A percentile compares a stretch with the other conserved stretches of the same genome.
These are phyloP conservation scores for Pseudonaja textilis DNA, from an alignment of 2,113 vertebrate species.

Conservation along the genomic window DNA sequence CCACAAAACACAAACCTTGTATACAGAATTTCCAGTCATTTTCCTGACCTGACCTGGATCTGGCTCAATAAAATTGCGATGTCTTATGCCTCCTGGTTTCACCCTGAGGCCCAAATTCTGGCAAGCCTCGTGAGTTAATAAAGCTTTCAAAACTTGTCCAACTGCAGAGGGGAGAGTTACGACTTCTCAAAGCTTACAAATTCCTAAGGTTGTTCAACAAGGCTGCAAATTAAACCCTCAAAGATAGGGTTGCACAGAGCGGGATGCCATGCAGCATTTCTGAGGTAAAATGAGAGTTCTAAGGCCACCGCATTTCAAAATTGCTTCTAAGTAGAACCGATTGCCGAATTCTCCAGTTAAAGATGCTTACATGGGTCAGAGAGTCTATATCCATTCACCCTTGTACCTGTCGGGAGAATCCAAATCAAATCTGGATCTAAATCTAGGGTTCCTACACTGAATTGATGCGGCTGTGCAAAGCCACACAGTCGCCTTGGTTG, in stretches of 20 bases:
- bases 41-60: neutral
- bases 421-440: neutral
- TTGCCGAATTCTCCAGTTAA: neutral
- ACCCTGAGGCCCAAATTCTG: neutral
- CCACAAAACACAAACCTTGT: neutral
- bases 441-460: neutral
- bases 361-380: neutral
- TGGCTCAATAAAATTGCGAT: neutral
- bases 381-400: too few species aligned
- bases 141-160: neutral
- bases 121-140: neutral
- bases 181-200: neutral
- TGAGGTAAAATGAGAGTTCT: too few species aligned
- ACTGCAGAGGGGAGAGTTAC: neutral
- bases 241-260: neutral
- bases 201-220: neutral
- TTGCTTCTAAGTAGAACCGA: neutral
- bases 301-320: too few species aligned
- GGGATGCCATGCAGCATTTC: neutral
- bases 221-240: neutral
- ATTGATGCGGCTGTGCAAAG: neutral
- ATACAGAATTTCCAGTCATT: neutral
- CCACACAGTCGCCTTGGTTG: neutral
- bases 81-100: neutral
- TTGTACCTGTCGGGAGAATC: neutral